Conservation (phyloP, 2,113 vertebrate species). For the Sciurus niger region DNA sequence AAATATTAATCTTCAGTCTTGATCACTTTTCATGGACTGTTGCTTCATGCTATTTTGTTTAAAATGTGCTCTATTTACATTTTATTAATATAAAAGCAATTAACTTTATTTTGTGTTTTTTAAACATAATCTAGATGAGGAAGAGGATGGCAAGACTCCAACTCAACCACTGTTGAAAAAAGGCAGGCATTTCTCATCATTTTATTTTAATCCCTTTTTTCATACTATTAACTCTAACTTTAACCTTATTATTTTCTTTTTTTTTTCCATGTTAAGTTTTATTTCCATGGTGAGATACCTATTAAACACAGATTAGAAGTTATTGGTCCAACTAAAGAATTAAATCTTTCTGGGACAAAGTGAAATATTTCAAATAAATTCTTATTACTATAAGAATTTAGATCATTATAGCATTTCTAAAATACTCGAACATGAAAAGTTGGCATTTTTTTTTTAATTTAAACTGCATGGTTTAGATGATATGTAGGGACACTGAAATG, state of each 20-base stretch:
- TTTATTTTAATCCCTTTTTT: slow-evolving; percentile 88
- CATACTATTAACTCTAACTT: slow-evolving; percentile 85
- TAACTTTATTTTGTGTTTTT: slow-evolving; percentile 91
- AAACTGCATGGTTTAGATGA: slow-evolving; percentile 78
- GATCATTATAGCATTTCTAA: slow-evolving; percentile 61
- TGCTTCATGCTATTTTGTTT: slow-evolving; percentile 81
- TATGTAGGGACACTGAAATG: slow-evolving; percentile 70
- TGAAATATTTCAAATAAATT: slow-evolving; percentile 45
- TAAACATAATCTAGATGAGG: slow-evolving; percentile 95
- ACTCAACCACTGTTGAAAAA: slow-evolving; percentile 98
- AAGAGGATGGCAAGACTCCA: slow-evolving; percentile 96
- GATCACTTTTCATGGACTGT: slow-evolving; percentile 73
- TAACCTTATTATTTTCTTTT: slow-evolving; percentile 76
- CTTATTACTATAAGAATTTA: slow-evolving; percentile 11
- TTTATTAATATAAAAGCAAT: slow-evolving; percentile 86
- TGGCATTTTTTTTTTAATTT: slow-evolving; percentile 32
- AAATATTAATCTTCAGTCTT: slow-evolving; percentile 73
- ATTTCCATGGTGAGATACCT: slow-evolving; percentile 76
- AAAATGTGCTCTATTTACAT: slow-evolving; percentile 72
- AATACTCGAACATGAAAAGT: slow-evolving; percentile 63
- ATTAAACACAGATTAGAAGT: slow-evolving; percentile 72
- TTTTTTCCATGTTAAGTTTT: slow-evolving; percentile 76
- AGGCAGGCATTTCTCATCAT: slow-evolving; percentile 96
- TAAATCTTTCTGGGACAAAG: slow-evolving; percentile 51
- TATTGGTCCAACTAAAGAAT: slow-evolving; percentile 61